Evolutionary conservation across 2,113 vertebrate species (phyloP).

Genomic region (Raphicerus campestris): DNA sequence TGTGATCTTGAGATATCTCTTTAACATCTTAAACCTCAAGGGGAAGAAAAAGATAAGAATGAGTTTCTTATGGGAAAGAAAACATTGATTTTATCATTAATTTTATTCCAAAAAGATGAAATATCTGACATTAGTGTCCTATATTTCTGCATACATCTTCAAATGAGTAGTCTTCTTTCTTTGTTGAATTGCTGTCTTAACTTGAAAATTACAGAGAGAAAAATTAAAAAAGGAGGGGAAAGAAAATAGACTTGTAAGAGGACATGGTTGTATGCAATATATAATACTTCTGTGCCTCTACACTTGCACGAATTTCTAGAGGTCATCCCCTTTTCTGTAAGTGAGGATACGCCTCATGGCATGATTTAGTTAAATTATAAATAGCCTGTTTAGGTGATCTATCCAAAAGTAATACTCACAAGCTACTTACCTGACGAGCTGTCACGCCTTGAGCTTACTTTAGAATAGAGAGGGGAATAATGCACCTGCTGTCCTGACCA

Average conservation of each 20-base stretch:
- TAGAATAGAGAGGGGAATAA: background rate
- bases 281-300: background rate
- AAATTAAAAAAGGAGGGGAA: background rate
- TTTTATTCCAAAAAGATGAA: background rate
- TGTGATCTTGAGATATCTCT: background rate
- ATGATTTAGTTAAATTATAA: slow-evolving; percentile 48
- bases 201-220: background rate
- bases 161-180: background rate
- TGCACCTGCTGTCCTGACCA: background rate
- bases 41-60: background rate
- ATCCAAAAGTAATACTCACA: slow-evolving; percentile 16
- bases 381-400: background rate
- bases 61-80: background rate
- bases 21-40: background rate
- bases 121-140: background rate
- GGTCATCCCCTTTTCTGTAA: background rate
- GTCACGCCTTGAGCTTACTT: background rate
- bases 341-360: background rate
- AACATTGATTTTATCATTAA: slow-evolving; percentile 7
- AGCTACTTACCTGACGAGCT: slow-evolving; percentile 16
- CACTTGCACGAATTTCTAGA: background rate
- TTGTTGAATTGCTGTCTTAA: background rate
- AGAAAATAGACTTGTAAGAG: background rate
- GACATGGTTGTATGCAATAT: background rate
- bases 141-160: background rate